Evolutionary conservation across 2,888 invertebrate species (phyloP), one percentile per base, ranked within the genome.

Genomic region (Drosophila macrothrix): DNA sequence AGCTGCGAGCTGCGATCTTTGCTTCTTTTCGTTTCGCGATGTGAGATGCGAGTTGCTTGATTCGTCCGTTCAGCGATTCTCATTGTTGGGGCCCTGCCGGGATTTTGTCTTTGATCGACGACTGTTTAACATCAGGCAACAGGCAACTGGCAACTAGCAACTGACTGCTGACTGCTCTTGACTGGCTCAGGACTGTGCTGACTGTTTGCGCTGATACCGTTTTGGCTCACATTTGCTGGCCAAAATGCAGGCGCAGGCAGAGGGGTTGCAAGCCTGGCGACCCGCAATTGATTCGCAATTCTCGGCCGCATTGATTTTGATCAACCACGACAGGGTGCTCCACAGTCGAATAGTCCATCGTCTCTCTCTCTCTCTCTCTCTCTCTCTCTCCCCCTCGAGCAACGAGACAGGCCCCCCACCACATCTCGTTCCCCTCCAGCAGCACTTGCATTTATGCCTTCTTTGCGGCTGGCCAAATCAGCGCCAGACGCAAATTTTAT

Each of bases 221-320:
- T 84, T 82, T 70, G 61, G 56, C 29, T 70, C 68, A 61, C 72
- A 80, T 77, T 78, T 68, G 81, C 70, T 75, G 49, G 64, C 66
- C 66, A 53, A 65, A 72, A 73, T 33, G 65, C 65, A 67, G 67
- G 67, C 65, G 72, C 53, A 54, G 55, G 37, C 28, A 25, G 16
- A 46, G 55, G 53, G 75, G 76, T 65, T 67, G 63, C 71, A 72
- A 65, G 79, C 69, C 78, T 70, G 81, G 67, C 81, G 81, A 55
- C 73, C 77, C 75, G 90, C 87, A 87, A 87, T 87, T 90, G 90
- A 88, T 88, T 88, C 90, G 87, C 87, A 86, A 88, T 88, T 78
- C 89, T 90, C 77, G 76, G 83, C 76, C 77, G 68, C 84, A 88
- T 88, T 88, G 87, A 88, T 88, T 90, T 88, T 88, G 87, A 88